Evolutionary conservation across 2,113 vertebrate species (phyloP).

Genomic region (Microtus pennsylvanicus): DNA sequence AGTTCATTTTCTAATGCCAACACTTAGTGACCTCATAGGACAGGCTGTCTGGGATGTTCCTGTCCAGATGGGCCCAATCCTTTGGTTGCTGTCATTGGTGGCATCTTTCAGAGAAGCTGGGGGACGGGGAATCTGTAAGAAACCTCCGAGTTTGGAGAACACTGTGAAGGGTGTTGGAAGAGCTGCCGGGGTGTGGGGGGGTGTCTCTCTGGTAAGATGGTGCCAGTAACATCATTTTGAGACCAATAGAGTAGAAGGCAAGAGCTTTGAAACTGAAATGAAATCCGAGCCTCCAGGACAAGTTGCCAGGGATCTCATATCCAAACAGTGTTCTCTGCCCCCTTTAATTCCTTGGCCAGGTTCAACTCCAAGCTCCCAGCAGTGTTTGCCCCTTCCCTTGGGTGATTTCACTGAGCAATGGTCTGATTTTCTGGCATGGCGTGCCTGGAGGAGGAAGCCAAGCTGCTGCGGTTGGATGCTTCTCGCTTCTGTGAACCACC

Average conservation of each 20-base stretch:
- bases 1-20: not conserved
- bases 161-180: too few species aligned
- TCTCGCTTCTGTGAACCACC: constrained; percentile 83
- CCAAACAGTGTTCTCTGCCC: not conserved
- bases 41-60: not conserved
- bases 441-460: constrained; percentile 65
- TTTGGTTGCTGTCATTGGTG: not conserved
- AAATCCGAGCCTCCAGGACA: not conserved
- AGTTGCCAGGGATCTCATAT: constrained; percentile 22
- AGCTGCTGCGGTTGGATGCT: constrained; percentile 79
- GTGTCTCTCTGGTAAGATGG: not conserved
- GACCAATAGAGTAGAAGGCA: not conserved
- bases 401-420: not conserved
- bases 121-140: not conserved
- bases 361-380: not conserved
- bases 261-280: not conserved
- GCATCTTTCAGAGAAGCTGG: not conserved
- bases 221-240: rapidly evolving
- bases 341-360: not conserved
- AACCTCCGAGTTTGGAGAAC: not conserved
- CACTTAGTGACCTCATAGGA: not conserved
- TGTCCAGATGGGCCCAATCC: too few species aligned
- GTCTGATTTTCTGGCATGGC: constrained; percentile 52
- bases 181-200: not conserved
- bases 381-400: not conserved